phyloP scores from a whole-genome alignment of 2,888 invertebrate species.

The Lymantria monacha region DNA sequence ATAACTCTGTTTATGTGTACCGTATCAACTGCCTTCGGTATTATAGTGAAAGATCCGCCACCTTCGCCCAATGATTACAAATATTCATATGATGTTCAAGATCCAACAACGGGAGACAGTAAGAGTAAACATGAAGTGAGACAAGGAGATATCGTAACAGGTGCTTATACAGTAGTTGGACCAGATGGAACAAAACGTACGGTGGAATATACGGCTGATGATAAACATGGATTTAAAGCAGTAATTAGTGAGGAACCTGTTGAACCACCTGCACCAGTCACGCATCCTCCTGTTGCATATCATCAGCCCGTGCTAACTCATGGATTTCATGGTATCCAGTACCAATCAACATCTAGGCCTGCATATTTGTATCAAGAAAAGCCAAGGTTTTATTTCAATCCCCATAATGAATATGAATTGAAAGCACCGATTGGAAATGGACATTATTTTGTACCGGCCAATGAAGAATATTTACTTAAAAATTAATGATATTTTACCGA shows the following conservation, averaged over 20 bases:
- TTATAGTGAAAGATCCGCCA: conserved; percentile 66
- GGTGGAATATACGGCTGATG: conserved; percentile 76
- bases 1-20: conserved; percentile 36
- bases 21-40: conserved; percentile 42
- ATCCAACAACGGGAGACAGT: conserved; percentile 74
- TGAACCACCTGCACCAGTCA: conserved; percentile 14
- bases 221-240: conserved; percentile 78
- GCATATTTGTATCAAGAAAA: conserved; percentile 27
- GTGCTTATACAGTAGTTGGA: conserved; percentile 69
- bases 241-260: conserved; percentile 69
- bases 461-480: conserved; percentile 15
- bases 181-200: conserved; percentile 71
- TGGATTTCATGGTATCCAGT: conserved; percentile 14
- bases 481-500: neutral
- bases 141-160: conserved; percentile 63
- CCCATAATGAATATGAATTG: conserved; percentile 45
- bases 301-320: conserved; percentile 6
- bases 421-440: conserved; percentile 36
- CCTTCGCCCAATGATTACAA: conserved; percentile 64
- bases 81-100: conserved; percentile 76
- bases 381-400: conserved; percentile 47
- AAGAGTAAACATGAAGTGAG: conserved; percentile 70
- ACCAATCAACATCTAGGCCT: conserved; percentile 17
- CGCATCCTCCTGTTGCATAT: neutral
- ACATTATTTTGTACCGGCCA: conserved; percentile 57